Percentiles rank a stretch among this genome's conserved stretches.
These are phyloP conservation scores for Chironomus tentans DNA, from an alignment of 2,888 invertebrate species.

Conservation along the genomic window DNA sequence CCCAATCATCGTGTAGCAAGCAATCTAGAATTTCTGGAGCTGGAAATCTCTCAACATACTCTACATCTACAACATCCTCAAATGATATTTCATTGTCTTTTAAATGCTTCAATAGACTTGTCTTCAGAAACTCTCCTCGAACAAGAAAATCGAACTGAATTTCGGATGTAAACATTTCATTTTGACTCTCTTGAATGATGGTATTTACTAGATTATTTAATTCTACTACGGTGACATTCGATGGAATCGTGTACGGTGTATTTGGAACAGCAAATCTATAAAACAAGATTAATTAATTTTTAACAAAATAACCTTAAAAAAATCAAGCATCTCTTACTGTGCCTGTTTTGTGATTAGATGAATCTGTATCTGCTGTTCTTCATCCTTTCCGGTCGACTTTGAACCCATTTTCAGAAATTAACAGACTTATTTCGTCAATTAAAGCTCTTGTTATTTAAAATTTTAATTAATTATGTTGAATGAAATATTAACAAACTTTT, in stretches of 20 bases:
- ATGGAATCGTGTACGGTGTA: slow-evolving; percentile 72
- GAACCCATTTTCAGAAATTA: neutral
- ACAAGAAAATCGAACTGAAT: slow-evolving; percentile 83
- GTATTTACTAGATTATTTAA: slow-evolving; percentile 74
- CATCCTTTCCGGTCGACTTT: neutral
- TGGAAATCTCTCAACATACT: slow-evolving; percentile 83
- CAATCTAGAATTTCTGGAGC: slow-evolving; percentile 89
- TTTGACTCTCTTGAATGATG: slow-evolving; percentile 52
- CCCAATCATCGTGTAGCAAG: slow-evolving; percentile 95
- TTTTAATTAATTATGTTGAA: too few species aligned
- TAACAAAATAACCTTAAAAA: neutral
- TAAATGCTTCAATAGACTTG: slow-evolving; percentile 63
- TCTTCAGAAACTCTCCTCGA: slow-evolving; percentile 68
- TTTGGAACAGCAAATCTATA: slow-evolving; percentile 79
- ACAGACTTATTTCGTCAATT: too few species aligned
- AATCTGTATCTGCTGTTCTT: slow-evolving; percentile 61
- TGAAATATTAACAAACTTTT: too few species aligned
- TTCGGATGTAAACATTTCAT: slow-evolving; percentile 37
- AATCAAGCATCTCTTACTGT: slow-evolving; percentile 48
- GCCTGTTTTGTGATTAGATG: slow-evolving; percentile 71
- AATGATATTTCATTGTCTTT: slow-evolving; percentile 64
- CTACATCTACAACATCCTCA: slow-evolving; percentile 79
- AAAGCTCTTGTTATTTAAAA: too few species aligned
- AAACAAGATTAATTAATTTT: neutral
- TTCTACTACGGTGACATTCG: slow-evolving; percentile 56